Evolutionary conservation across 2,888 invertebrate genomes (phyloP), one percentile per base, ranked within the genome.

Genomic region (Dynastes grantii): DNA sequence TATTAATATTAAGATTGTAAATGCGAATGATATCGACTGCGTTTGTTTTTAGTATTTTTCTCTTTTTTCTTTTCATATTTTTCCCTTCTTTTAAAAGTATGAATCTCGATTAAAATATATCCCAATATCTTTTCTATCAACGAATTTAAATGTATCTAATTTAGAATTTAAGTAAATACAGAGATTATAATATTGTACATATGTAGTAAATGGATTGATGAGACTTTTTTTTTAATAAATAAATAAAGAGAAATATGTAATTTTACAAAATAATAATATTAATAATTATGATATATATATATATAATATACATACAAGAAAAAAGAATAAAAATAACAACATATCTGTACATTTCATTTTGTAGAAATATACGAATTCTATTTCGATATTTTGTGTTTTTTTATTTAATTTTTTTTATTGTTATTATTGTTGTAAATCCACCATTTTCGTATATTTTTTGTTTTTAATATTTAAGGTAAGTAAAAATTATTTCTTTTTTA

Each of bases 291-390:
- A 37, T 45, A 45, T 45, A 45, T 45, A 45, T 45, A 45, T 1
- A 45, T 37, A 37, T 37, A 45, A 45, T 45, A 45, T 45, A 22
- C 55, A 22, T 58, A 58, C 16, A 45, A 45, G 45, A 45, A 58
- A 58, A 58, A 55, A 22, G 22, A 37, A 37, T 37, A 37, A 58
- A 22, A 58, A 58, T 22, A 80, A 82, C 79, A 78, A 83, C 81
- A 83, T 82, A 83, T 82, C 82, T 83, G 83, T 83, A 83, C 79
- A 83, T 82, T 77, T 80, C 81, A 81, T 83, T 83, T 83, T 83
- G 80, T 82, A 83, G 83, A 82, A 82, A 83, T 83, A 83, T 80
- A 82, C 78, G 80, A 71, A 78, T 40, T 78, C 45, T 81, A 82
- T 81, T 80, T 81, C 67, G 76, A 64, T 77, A 73, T 68, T 58